Base-by-base conservation (phyloP, 2,797 vertebrate genomes). In the Gobionotothen gibberifrons region DNA sequence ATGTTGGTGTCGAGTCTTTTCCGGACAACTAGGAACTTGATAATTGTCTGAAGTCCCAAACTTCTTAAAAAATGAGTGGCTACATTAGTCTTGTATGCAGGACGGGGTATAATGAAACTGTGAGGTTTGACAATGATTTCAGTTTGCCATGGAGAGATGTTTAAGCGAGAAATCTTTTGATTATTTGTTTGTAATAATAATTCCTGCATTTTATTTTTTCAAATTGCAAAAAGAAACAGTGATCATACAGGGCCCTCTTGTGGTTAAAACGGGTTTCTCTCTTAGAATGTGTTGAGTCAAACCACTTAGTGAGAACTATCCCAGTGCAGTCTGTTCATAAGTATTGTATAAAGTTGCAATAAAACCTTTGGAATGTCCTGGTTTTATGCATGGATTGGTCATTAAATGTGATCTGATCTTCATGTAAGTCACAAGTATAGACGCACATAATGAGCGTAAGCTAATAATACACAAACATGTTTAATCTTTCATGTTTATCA, bases 171-270 rank as follows among this genome's bases (percentile, higher is more conserved):
- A 0, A 0, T 10, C 14, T 16, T 29, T 48, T 29, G 0, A 49
- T 9, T 3, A 15, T 59, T 81, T 26, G 57, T n/a, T 26, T 48
- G 0, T 3, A 42, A 47, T 26, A 43, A 15, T 26, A 26, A 49
- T 36, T 19, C 26, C 26, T n/a, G 1, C 3, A 16, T 71, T 70
- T 70, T 42, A 0, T 57, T 48, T 61, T 36, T 0, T 36, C 9
- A 21, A 22, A 15, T 22, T 11, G 14, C 1, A n/a, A 39, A 68
- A 56, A 43, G 36, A 51, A 47, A 66, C 11, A 14, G 13, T 85
- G 49, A 52, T 69, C 39, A n/a, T 59, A 42, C 87, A 79, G 76
- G 88, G 76, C 91, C 94, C 89, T 68, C 93, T 90, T 82, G 91
- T 93, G 94, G 88, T 68, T 1, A 46, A 70, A 53, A 21, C 13